Conservation (phyloP, 2,113 vertebrate genomes). For the Cochlearius cochlearius region DNA sequence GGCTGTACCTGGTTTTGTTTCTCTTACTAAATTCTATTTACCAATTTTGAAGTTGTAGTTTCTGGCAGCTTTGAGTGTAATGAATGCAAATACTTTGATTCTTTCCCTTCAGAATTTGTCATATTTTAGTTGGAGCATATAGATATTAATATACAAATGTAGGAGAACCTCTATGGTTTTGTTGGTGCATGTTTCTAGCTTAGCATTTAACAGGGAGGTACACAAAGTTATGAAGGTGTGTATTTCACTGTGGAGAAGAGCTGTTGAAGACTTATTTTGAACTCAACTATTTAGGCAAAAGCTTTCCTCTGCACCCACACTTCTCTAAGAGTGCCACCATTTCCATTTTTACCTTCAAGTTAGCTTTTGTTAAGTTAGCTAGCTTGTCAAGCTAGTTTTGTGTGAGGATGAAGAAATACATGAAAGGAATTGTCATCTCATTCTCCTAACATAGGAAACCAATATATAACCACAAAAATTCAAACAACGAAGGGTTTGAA, state of each 20-base stretch:
- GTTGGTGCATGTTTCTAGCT: background rate
- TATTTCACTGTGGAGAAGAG: background rate
- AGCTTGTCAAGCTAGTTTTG: background rate
- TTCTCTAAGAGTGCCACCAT: background rate
- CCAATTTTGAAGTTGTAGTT: background rate
- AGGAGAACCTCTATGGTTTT: background rate
- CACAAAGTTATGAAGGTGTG: background rate
- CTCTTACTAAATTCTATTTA: background rate
- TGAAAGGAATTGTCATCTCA: background rate
- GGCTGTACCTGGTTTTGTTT: background rate
- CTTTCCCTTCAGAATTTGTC: background rate
- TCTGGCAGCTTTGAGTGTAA: background rate
- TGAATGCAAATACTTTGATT: background rate
- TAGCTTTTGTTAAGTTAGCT: background rate
- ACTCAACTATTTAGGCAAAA: background rate
- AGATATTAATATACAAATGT: background rate
- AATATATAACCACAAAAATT: background rate
- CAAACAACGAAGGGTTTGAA: background rate
- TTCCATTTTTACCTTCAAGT: background rate
- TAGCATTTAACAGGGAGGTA: background rate
- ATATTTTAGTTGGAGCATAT: background rate
- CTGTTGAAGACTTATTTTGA: background rate
- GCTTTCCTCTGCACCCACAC: background rate
- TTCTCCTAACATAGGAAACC: background rate
- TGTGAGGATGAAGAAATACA: background rate